These are phyloP conservation scores for Drosophila prosaltans DNA, from an alignment of 1,140 invertebrate genomes.

Conservation along the genomic window DNA sequence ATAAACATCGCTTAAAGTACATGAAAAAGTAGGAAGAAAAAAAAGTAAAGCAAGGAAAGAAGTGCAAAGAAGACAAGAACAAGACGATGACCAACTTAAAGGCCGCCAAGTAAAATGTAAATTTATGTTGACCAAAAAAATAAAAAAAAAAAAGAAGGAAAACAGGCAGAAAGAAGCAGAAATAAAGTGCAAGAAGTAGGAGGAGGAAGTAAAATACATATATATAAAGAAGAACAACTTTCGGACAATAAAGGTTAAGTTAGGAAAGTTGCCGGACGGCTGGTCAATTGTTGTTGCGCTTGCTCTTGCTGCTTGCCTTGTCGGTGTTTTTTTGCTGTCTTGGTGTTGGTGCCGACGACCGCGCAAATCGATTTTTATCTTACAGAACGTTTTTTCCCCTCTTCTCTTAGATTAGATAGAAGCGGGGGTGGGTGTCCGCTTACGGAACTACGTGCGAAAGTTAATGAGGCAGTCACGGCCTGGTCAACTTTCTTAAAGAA, in stretches of 20 bases:
- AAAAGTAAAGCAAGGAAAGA: background rate
- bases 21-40: background rate
- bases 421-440: conserved; percentile 1
- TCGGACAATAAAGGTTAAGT: conserved; percentile 82
- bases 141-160: conserved; percentile 33
- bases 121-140: conserved; percentile 51
- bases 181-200: conserved; percentile 37
- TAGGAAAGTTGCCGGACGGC: conserved; percentile 69
- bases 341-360: conserved; percentile 64
- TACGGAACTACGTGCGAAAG: conserved; percentile 68
- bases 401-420: background rate
- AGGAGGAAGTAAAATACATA: conserved; percentile 55
- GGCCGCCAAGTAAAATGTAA: conserved; percentile 64
- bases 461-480: conserved; percentile 77
- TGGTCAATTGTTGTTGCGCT: conserved; percentile 49
- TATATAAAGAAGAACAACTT: conserved; percentile 70
- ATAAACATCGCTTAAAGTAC: conserved; percentile 72
- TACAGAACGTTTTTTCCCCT: conserved; percentile 24
- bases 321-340: too few species aligned
- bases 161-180: conserved; percentile 14
- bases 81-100: conserved; percentile 61
- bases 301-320: background rate
- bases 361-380: conserved; percentile 80
- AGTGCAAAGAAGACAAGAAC: conserved; percentile 13
- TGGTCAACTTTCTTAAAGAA: conserved; percentile 74